Conservation (phyloP, 2,797 vertebrate species). For the Eupleurogrammus muticus region DNA sequence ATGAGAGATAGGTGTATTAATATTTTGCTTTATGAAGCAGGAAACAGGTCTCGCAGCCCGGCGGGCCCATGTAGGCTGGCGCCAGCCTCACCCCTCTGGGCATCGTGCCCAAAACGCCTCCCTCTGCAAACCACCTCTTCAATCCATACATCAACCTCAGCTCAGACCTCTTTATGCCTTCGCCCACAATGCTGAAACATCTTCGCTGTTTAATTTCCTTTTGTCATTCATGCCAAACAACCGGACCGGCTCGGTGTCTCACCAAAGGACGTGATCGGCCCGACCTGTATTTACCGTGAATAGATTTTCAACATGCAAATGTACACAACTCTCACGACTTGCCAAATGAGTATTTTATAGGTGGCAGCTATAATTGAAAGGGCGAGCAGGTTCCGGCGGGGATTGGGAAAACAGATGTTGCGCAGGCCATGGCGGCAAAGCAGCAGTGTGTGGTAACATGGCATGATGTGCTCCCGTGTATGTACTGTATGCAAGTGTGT, state of each 20-base stretch:
- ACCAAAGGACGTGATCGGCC: slow-evolving; percentile 6
- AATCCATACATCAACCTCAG: slow-evolving; percentile 29
- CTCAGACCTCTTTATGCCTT: slow-evolving; percentile 39
- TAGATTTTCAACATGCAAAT: slow-evolving; percentile 24
- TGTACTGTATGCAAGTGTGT: slow-evolving; percentile 16
- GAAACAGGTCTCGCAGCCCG: slow-evolving; percentile 87
- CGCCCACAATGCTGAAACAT: slow-evolving; percentile 5
- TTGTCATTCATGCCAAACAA: neutral
- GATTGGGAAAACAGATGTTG: slow-evolving; percentile 83
- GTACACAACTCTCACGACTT: slow-evolving; percentile 44
- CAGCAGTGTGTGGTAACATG: slow-evolving; percentile 55
- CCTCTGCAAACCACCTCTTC: slow-evolving; percentile 31
- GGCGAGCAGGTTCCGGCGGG: slow-evolving; percentile 72
- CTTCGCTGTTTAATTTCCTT: neutral
- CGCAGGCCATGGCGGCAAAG: slow-evolving; percentile 54
- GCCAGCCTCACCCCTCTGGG: slow-evolving; percentile 76
- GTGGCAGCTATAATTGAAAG: slow-evolving; percentile 83
- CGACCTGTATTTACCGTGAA: slow-evolving; percentile 39
- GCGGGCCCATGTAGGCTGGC: slow-evolving; percentile 79
- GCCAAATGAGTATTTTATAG: slow-evolving; percentile 74
- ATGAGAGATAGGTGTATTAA: slow-evolving; percentile 88
- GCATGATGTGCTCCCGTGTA: slow-evolving; percentile 19
- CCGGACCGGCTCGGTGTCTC: neutral
- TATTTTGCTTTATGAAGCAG: slow-evolving; percentile 91
- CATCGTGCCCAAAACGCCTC: slow-evolving; percentile 72